Base-by-base conservation (phyloP, 2,888 invertebrate species). In the Pardosa pseudoannulata region DNA sequence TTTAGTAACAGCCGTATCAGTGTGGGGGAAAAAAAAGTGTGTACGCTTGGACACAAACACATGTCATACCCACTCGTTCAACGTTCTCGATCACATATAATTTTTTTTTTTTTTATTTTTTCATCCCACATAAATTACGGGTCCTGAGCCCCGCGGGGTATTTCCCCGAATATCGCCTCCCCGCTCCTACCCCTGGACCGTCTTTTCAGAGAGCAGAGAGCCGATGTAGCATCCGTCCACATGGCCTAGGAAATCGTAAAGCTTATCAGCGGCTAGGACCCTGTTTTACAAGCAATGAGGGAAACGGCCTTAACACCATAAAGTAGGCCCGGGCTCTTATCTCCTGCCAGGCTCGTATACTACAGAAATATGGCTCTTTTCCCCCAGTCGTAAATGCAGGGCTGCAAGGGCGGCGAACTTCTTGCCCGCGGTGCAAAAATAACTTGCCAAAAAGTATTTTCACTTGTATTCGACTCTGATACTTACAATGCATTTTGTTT, bases 261-360 rank as follows among this genome's bases (percentile, higher is more conserved):
- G 73, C 83, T 85, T 85, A 85, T 85, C 83, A 85, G 83, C 68
- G 78, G 73, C 72, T 56, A 56, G 78, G 67, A 65, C 64, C 83
- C 72, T 78, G 83, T 85, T 85, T 85, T 85, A 85, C 83, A 85
- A 85, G 83, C 83, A 85, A 85, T 85, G 78, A 78, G 83, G 83
- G 83, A 85, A 85, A 85, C 83, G 78, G 78, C 78, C 83, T 78
- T 67, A 73, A 67, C 72, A 71, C 78, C 78, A 85, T 85, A 85
- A 85, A 85, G 78, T 39, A 73, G 78, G 73, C 13, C 67, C 67
- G 28, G 31, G 32, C 73, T 56, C 83, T 85, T 85, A 85, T 85
- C 83, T 85, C 41, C 19, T 19, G 27, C 50, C 27, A 5, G 36
- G 50, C 41, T 27, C 36, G 46, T 73, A 68, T 67, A 73, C 67